phyloP scores from a whole-genome alignment of 2,888 invertebrate genomes.

The Acrobasis suavella region DNA sequence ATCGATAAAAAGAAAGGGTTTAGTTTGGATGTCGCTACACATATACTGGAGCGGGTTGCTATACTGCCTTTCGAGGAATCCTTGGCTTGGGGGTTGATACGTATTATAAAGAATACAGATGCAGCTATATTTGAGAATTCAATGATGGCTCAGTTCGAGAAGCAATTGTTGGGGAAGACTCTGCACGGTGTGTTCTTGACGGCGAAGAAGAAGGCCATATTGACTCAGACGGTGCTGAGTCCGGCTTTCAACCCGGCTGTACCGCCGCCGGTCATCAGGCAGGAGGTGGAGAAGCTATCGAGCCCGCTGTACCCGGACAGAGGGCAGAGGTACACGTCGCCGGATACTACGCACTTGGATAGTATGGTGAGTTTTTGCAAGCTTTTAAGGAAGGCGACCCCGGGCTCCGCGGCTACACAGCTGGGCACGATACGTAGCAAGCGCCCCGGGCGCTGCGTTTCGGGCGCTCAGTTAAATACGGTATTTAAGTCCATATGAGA shows the following conservation, averaged over 20 bases:
- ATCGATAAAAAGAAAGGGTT: constrained; percentile 43
- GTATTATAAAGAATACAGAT: constrained; percentile 53
- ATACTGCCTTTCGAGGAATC: constrained; percentile 57
- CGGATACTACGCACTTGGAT: constrained; percentile 62
- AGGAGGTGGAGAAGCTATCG: constrained; percentile 25
- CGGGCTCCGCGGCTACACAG: no score
- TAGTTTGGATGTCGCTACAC: constrained; percentile 42
- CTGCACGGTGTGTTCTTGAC: constrained; percentile 41
- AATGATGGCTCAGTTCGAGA: constrained; percentile 51
- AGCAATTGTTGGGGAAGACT: constrained; percentile 39
- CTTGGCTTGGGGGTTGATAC: constrained; percentile 47
- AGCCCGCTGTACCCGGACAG: constrained; percentile 25
- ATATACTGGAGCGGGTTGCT: constrained; percentile 60
- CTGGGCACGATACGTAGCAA: no score
- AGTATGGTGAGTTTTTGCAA: constrained; percentile 48
- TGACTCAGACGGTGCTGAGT: constrained; percentile 18
- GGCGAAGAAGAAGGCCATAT: constrained; percentile 29
- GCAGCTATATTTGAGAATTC: constrained; percentile 45
- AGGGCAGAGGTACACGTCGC: constrained; percentile 49
- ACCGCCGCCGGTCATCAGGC: constrained; percentile 18
- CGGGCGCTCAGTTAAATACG: no score
- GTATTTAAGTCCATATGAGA: no score
- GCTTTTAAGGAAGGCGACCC: neutral
- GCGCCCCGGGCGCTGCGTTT: no score
- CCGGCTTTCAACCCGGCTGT: constrained; percentile 15